Evolutionary conservation across 2,113 vertebrate genomes (phyloP).

Genomic region (Cariama cristata): DNA sequence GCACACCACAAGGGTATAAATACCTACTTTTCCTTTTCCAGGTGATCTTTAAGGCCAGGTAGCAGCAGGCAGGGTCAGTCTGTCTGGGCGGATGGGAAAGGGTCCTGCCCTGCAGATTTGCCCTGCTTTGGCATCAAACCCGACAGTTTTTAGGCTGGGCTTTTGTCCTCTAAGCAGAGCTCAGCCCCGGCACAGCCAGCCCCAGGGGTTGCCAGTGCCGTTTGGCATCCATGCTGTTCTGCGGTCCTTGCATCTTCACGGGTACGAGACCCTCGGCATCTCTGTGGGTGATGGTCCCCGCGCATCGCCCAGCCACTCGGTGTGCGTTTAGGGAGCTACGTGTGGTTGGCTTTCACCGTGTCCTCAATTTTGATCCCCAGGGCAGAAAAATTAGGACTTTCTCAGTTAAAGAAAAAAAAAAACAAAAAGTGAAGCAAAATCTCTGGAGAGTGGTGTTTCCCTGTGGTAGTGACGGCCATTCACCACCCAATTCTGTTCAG

Average conservation of each 20-base stretch:
- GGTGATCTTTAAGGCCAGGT: constrained; percentile 6
- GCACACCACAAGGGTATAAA: constrained; percentile 36
- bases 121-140: not conserved
- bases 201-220: fast-evolving
- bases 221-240: fast-evolving
- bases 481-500: constrained; percentile 52
- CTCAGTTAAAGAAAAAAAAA: not conserved
- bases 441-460: constrained; percentile 30
- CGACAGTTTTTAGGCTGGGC: not conserved
- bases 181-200: not conserved
- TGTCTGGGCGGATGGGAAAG: fast-evolving
- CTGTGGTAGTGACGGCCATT: constrained; percentile 3
- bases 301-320: not conserved
- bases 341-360: not conserved
- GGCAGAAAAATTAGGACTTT: constrained; percentile 51
- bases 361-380: constrained; percentile 26
- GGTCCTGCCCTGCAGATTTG: not conserved
- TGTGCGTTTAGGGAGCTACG: not conserved
- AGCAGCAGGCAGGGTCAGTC: not conserved
- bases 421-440: not conserved
- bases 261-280: not conserved
- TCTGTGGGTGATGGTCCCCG: fast-evolving
- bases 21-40: constrained; percentile 27
- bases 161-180: not conserved
- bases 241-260: fast-evolving